phyloP scores from a whole-genome alignment of 2,113 vertebrate genomes.

The Tinamus guttatus region DNA sequence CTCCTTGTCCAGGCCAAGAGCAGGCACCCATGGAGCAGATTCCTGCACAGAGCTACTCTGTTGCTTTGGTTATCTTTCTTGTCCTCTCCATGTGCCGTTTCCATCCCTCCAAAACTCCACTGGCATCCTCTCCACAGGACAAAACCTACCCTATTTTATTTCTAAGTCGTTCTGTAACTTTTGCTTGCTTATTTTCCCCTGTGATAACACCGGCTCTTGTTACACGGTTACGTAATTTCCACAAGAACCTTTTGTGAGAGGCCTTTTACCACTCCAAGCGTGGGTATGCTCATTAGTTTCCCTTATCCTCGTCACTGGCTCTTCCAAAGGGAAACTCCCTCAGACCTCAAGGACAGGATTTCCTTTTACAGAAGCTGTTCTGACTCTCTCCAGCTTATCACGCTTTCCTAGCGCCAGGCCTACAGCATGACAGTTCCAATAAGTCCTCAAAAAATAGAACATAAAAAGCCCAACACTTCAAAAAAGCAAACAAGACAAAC shows the following conservation, averaged over 20 bases:
- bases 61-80: not conserved
- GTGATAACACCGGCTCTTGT: not conserved
- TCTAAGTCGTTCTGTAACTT: not conserved
- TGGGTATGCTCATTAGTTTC: not conserved
- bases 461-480: too few relatives aligned
- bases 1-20: not conserved
- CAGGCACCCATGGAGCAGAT: not conserved
- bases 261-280: not conserved
- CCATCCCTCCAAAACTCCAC: not conserved
- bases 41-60: not conserved
- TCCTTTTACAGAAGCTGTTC: not conserved
- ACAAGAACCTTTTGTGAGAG: not conserved
- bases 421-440: fast-evolving
- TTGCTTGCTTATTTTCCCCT: not conserved
- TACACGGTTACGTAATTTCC: not conserved
- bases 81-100: not conserved
- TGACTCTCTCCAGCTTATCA: not conserved
- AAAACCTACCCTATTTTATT: not conserved
- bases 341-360: not conserved
- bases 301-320: not conserved
- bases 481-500: not conserved
- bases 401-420: not conserved
- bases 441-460: not conserved
- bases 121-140: not conserved
- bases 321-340: not conserved